phyloP scores from a whole-genome alignment of 2,797 vertebrate species.

The Cetoscarus ocellatus region DNA sequence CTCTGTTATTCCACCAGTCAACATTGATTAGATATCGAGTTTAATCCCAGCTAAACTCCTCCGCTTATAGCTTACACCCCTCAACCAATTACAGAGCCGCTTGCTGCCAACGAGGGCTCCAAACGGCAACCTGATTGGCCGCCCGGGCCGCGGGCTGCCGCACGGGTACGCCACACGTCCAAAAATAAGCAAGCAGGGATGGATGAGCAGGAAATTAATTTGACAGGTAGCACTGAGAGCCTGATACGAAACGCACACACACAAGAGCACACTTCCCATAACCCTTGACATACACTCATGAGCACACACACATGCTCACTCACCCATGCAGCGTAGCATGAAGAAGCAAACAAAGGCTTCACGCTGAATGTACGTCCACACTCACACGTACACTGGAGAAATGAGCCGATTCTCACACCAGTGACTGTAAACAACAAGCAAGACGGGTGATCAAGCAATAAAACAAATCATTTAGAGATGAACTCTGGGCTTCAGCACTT shows the following conservation, averaged over 20 bases:
- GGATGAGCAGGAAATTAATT: slow-evolving; percentile 66
- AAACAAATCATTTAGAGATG: background rate
- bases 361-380: background rate
- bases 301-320: slow-evolving; percentile 27
- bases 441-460: too few species aligned
- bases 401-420: background rate
- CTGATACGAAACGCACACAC: slow-evolving; percentile 32
- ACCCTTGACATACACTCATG: slow-evolving; percentile 43
- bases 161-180: slow-evolving; percentile 41
- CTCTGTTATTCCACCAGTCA: slow-evolving; percentile 56
- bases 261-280: slow-evolving; percentile 12
- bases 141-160: slow-evolving; percentile 4
- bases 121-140: slow-evolving; percentile 30
- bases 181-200: slow-evolving; percentile 56
- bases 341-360: background rate
- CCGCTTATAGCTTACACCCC: slow-evolving; percentile 39
- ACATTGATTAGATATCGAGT: slow-evolving; percentile 69
- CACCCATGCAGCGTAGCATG: slow-evolving; percentile 8
- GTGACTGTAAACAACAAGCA: background rate
- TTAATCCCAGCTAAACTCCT: slow-evolving; percentile 72
- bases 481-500: background rate
- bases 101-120: slow-evolving; percentile 9
- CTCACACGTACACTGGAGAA: background rate
- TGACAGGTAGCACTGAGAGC: slow-evolving; percentile 66
- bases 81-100: slow-evolving; percentile 44